Evolutionary conservation across 2,113 vertebrate genomes (phyloP), one percentile per base, ranked within the genome.

Genomic region (Neogale vison): DNA sequence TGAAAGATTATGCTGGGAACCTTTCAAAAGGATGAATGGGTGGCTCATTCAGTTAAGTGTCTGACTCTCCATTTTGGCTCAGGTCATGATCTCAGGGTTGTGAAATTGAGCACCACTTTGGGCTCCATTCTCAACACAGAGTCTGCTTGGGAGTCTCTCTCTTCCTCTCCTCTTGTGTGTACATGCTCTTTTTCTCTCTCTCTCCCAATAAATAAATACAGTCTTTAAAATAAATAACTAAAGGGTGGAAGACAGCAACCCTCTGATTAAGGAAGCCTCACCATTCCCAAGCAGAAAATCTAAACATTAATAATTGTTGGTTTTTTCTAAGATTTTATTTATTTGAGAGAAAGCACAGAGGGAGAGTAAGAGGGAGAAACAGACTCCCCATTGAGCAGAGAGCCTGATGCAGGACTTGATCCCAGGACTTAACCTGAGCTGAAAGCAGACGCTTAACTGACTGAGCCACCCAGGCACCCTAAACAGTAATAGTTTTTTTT

Each of bases 11-110:
- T 82, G 31, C 63, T 36, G 36, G 55, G 81, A 63, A 65, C 24
- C 45, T 80, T 90, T 96, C 21, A 81, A 45, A 96, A 84, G 88
- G 39, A 63, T 89, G 21, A 94, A 91, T 36, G 34, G 67, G 34
- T 36, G 34, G 34, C 18, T 20, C 67, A 69, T n/a, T 69, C n/a
- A 36, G 34, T 36, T 69, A 69, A 69, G 17, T 21, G 8, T 21
- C 34, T 69, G 34, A 36, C 67, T 69, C 34, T 69, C 6, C 6
- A 36, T 36, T 69, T 69, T 69, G 67, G 18, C 67, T 69, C 67
- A 69, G 18, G 67, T 69, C 67, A 69, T 69, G 67, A 69, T 69
- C 67, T 69, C 18, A 69, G 67, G 18, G 18, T 69, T 20, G 18
- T 69, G n/a, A 36, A 18, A 69, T 21, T 9, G 34, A 69, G 67